Percentiles rank a stretch among this genome's conserved stretches.
Evolutionary conservation across 2,113 vertebrate genomes (phyloP).

Genomic region (Gavia stellata): DNA sequence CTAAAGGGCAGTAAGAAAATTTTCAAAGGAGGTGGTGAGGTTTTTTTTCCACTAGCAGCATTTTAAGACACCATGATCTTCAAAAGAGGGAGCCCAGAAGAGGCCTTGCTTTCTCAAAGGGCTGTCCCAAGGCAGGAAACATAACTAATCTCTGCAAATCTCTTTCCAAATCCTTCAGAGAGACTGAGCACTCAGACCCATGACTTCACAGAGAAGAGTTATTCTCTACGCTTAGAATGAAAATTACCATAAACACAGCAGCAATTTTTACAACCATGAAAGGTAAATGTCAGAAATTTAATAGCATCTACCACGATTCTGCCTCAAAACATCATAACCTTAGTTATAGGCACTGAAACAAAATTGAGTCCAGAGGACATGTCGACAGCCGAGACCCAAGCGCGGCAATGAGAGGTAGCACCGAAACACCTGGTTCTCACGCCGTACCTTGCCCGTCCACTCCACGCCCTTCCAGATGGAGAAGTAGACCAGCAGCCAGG

Average conservation of each 20-base stretch:
- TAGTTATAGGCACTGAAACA: neutral
- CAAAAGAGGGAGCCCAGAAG: neutral
- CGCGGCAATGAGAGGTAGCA: neutral
- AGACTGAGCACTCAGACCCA: fast-evolving
- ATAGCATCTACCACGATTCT: neutral
- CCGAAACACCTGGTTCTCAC: fast-evolving
- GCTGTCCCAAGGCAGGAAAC: neutral
- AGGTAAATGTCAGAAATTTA: neutral
- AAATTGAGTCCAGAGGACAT: neutral
- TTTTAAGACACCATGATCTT: neutral
- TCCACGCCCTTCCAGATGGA: constrained; percentile 95
- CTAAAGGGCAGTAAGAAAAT: neutral
- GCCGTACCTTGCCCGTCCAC: constrained; percentile 87
- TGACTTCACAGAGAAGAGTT: neutral
- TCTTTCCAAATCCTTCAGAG: neutral
- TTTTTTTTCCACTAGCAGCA: neutral
- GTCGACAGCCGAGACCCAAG: fast-evolving
- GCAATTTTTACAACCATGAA: neutral
- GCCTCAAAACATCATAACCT: neutral
- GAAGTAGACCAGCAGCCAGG: constrained; percentile 92
- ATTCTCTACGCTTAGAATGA: neutral
- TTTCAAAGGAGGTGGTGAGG: neutral
- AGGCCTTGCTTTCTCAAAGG: neutral
- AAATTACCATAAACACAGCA: neutral
- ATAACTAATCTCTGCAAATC: neutral